These are phyloP conservation scores for Jacana jacana DNA, from an alignment of 2,113 vertebrate species.

Conservation along the genomic window DNA sequence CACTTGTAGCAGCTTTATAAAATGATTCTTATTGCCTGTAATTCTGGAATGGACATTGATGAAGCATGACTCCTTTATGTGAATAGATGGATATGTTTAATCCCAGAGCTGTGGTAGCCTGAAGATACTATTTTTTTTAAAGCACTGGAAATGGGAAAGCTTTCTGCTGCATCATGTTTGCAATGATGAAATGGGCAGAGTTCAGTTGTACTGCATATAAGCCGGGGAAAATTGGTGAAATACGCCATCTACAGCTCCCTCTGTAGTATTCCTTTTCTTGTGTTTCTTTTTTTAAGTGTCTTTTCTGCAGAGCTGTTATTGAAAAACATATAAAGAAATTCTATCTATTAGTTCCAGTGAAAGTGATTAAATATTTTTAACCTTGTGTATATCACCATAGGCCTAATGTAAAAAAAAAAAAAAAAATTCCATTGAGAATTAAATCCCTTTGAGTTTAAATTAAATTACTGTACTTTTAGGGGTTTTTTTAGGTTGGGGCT, in stretches of 20 bases:
- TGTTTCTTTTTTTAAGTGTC: neutral
- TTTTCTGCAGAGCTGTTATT: neutral
- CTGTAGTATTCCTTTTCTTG: neutral
- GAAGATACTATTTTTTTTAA: neutral
- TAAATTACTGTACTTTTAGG: neutral
- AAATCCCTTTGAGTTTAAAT: neutral
- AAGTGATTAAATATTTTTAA: neutral
- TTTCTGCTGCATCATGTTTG: constrained; percentile 13
- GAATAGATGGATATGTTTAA: neutral
- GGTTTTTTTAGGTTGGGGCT: neutral
- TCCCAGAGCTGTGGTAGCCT: neutral
- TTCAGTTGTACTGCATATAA: neutral
- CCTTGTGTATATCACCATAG: too few relatives aligned
- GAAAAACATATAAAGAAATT: neutral
- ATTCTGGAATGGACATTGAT: neutral
- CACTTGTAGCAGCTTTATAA: neutral
- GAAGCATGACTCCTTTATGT: neutral
- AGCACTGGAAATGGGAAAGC: neutral
- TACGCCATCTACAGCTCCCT: constrained; percentile 32
- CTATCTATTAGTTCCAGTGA: neutral
- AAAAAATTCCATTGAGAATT: neutral
- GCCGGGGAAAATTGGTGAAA: neutral
- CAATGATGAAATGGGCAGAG: neutral
- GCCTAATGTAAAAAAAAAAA: neutral
- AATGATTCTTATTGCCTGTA: neutral